Evolutionary conservation across 1,140 invertebrate genomes (phyloP).

Genomic region (Acromyrmex echinatior): DNA sequence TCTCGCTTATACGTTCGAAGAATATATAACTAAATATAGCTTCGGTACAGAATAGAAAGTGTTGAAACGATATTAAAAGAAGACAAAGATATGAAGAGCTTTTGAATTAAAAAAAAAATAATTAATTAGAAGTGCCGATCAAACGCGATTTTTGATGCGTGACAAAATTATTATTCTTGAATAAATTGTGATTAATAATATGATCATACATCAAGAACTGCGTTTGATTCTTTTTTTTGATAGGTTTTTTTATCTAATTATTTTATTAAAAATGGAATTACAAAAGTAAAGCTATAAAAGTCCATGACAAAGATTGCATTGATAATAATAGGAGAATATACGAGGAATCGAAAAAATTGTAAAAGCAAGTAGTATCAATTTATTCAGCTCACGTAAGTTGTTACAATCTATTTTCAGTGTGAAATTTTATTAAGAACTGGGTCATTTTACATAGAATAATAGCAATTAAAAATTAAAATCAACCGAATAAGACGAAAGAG

Average conservation of each 20-base stretch:
- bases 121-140: too few relatives aligned
- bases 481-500: background rate
- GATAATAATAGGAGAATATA: background rate
- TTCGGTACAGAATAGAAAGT: background rate
- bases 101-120: too few relatives aligned
- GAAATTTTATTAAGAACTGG: conserved; percentile 5
- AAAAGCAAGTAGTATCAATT: background rate
- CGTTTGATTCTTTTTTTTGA: too few relatives aligned
- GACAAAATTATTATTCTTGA: too few relatives aligned
- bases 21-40: background rate
- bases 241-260: too few relatives aligned
- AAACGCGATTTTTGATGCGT: too few relatives aligned
- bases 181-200: too few relatives aligned
- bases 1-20: background rate
- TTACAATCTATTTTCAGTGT: background rate
- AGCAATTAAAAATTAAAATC: conserved; percentile 33
- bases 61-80: background rate
- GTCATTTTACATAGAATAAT: background rate
- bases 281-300: too few relatives aligned
- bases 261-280: too few relatives aligned
- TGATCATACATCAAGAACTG: too few relatives aligned
- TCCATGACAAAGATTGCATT: background rate
- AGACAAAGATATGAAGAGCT: background rate
- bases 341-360: background rate
- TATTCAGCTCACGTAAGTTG: background rate